Evolutionary conservation across 2,797 vertebrate genomes (phyloP).

Genomic region (Falco concolor): DNA sequence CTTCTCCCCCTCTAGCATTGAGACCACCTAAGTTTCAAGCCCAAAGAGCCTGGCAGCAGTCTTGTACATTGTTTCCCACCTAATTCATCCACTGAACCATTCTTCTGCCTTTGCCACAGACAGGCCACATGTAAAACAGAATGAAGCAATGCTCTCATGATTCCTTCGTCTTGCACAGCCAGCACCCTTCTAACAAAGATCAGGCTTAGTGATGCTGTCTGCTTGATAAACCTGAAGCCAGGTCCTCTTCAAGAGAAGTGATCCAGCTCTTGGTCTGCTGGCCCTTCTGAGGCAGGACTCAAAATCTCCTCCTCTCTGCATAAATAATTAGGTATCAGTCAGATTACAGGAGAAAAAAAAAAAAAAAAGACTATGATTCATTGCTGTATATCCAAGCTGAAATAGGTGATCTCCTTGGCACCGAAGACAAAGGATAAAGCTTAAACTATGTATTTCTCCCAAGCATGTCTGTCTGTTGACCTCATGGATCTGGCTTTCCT

Average conservation of each 20-base stretch:
- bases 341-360: background rate
- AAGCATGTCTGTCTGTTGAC: background rate
- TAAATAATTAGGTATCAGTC: background rate
- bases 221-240: background rate
- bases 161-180: background rate
- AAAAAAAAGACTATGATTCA: background rate
- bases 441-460: background rate
- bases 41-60: background rate
- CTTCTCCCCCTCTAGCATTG: rapidly evolving
- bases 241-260: background rate
- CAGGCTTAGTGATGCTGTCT: background rate
- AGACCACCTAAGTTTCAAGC: background rate
- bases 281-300: background rate
- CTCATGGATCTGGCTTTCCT: background rate
- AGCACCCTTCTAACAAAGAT: background rate
- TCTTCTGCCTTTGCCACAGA: background rate
- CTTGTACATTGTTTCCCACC: background rate
- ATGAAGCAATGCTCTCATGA: background rate
- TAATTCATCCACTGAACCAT: background rate
- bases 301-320: background rate
- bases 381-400: background rate
- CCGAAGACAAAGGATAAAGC: background rate
- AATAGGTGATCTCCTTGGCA: background rate
- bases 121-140: background rate
- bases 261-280: background rate